Evolutionary conservation across 1,140 invertebrate species (phyloP).

Genomic region (Pseudomyrmex concolor): DNA sequence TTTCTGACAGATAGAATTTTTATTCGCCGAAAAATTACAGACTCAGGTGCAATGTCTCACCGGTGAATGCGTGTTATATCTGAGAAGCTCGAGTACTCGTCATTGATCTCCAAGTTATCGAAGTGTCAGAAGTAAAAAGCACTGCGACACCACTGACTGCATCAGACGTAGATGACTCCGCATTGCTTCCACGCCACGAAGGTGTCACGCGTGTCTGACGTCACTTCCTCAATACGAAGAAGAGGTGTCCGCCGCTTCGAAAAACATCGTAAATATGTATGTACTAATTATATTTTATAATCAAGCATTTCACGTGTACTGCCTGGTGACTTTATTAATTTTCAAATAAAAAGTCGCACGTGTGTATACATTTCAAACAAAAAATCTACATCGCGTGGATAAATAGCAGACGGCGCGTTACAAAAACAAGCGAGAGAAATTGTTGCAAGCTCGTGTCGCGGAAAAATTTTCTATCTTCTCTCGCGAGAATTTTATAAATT

Average conservation of each 20-base stretch:
- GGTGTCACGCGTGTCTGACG: constrained; percentile 39
- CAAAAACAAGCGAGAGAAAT: too few relatives aligned
- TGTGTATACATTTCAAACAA: too few relatives aligned
- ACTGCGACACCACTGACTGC: constrained; percentile 6
- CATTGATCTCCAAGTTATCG: constrained; percentile 60
- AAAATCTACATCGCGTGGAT: too few relatives aligned
- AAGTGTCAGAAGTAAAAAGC: constrained; percentile 17
- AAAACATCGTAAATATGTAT: not conserved
- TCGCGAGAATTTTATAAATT: not conserved
- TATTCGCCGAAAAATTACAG: not conserved
- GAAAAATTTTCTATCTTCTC: not conserved
- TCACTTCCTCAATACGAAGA: constrained; percentile 58
- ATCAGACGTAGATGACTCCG: constrained; percentile 67
- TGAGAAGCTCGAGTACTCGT: constrained; percentile 15
- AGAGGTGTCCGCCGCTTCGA: not conserved
- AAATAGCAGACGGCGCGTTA: too few relatives aligned
- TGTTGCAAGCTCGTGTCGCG: too few relatives aligned
- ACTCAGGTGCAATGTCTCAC: not conserved
- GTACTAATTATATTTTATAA: too few relatives aligned
- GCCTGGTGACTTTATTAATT: too few relatives aligned
- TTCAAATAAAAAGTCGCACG: too few relatives aligned
- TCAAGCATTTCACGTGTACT: too few relatives aligned
- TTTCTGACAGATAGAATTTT: not conserved
- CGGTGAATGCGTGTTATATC: constrained; percentile 43
- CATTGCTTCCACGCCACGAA: constrained; percentile 69